Conservation (phyloP, 2,888 invertebrate genomes). For the Drosophila leonis region DNA sequence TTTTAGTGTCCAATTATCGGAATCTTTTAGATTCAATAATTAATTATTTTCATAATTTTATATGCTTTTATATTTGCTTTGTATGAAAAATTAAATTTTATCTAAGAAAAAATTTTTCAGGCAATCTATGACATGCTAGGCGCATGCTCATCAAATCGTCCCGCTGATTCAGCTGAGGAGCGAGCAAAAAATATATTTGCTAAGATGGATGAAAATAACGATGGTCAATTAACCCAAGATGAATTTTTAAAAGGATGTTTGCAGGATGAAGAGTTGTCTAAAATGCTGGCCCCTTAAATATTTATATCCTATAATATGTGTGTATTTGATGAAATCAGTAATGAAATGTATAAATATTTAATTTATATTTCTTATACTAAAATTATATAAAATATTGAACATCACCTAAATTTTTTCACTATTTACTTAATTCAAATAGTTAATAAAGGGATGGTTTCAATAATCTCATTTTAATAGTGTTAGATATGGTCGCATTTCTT, state of each 20-base stretch:
- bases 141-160: conserved; percentile 97
- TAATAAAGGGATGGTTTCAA: neutral
- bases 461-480: neutral
- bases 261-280: conserved; percentile 97
- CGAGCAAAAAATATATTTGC: conserved; percentile 99
- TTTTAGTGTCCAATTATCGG: neutral
- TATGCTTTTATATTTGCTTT: no score
- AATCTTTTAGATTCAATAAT: neutral
- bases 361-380: conserved; percentile 83
- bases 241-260: conserved; percentile 99
- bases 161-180: conserved; percentile 98
- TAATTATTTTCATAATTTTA: neutral
- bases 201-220: conserved; percentile 99
- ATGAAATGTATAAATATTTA: conserved; percentile 83
- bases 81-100: neutral
- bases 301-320: conserved; percentile 78
- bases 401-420: conserved; percentile 44
- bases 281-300: conserved; percentile 96
- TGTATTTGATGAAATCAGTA: conserved; percentile 83
- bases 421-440: neutral
- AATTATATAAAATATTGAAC: conserved; percentile 74
- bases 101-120: conserved; percentile 87
- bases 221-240: conserved; percentile 98
- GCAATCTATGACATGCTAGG: conserved; percentile 99
- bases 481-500: neutral